A percentile compares a stretch with the other conserved stretches of the same genome.
Evolutionary conservation across 2,113 vertebrate species (phyloP).

Genomic region (Promerops cafer): DNA sequence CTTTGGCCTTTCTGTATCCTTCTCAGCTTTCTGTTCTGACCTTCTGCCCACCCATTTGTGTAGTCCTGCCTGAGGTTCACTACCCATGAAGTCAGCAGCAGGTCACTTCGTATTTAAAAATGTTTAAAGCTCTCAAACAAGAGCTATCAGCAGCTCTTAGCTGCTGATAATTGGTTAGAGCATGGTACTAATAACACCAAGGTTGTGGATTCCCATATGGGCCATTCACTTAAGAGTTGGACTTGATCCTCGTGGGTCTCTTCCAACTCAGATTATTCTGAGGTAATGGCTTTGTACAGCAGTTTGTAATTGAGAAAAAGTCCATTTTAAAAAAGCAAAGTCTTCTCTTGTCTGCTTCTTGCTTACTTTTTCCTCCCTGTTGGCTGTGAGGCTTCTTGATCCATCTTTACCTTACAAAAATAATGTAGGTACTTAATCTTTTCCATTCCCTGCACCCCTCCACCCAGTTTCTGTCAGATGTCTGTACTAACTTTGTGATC

Average conservation of each 20-base stretch:
- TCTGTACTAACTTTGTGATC: background rate
- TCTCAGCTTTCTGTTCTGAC: background rate
- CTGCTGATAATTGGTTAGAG: background rate
- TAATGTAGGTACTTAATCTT: background rate
- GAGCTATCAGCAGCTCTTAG: background rate
- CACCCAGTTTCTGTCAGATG: background rate
- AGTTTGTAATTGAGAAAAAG: background rate
- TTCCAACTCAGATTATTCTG: background rate
- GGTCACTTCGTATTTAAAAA: background rate
- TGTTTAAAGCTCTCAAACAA: background rate
- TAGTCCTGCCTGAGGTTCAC: background rate
- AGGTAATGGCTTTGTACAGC: background rate
- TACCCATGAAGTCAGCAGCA: background rate
- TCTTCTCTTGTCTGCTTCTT: background rate
- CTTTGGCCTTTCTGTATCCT: background rate
- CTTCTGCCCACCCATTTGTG: background rate
- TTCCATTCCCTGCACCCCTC: background rate
- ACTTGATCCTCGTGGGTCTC: fast-evolving
- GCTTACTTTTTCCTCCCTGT: background rate
- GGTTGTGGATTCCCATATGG: background rate
- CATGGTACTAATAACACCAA: background rate
- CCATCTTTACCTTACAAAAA: background rate
- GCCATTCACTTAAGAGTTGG: background rate
- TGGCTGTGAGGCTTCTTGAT: background rate
- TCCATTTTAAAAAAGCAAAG: background rate